A percentile compares a stretch with the other conserved stretches of the same genome.
Conservation (phyloP, 1,140 invertebrate species). For the Tyrophagus putrescentiae region DNA sequence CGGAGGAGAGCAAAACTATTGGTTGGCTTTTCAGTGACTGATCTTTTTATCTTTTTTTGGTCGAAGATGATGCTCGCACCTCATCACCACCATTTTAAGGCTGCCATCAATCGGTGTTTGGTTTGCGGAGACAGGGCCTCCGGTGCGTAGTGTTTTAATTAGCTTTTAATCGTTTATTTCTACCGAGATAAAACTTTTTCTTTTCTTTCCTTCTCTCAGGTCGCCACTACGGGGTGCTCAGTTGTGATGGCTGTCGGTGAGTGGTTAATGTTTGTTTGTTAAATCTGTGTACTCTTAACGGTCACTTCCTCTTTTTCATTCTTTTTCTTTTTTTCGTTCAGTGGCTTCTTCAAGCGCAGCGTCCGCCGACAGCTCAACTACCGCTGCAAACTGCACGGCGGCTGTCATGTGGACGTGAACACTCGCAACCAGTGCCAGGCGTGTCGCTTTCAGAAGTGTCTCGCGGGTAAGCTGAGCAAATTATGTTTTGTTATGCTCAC, state of each 20-base stretch:
- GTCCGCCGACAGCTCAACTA: slow-evolving; percentile 93
- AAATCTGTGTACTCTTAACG: background rate
- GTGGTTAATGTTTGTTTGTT: background rate
- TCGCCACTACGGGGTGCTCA: slow-evolving; percentile 77
- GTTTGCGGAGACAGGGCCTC: slow-evolving; percentile 82
- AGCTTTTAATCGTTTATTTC: background rate
- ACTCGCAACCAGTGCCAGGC: slow-evolving; percentile 97
- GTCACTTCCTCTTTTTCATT: background rate
- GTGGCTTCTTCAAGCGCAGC: slow-evolving; percentile 94
- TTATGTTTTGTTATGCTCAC: background rate
- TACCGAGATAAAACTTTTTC: background rate
- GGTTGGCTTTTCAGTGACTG: too few species aligned
- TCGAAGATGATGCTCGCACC: background rate
- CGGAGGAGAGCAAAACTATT: too few species aligned
- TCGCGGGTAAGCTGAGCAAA: slow-evolving; percentile 34
- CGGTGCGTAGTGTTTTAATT: slow-evolving; percentile 35
- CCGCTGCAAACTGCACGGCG: slow-evolving; percentile 88
- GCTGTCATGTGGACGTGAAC: slow-evolving; percentile 92
- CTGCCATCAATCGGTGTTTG: slow-evolving; percentile 38
- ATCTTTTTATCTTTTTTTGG: background rate
- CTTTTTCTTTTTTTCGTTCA: slow-evolving; percentile 33
- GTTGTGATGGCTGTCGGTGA: slow-evolving; percentile 64
- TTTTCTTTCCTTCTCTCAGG: background rate
- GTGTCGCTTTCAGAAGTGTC: slow-evolving; percentile 92
- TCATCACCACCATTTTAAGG: background rate